Evolutionary conservation across 2,888 invertebrate species (phyloP).

Genomic region (Rutpela maculata): DNA sequence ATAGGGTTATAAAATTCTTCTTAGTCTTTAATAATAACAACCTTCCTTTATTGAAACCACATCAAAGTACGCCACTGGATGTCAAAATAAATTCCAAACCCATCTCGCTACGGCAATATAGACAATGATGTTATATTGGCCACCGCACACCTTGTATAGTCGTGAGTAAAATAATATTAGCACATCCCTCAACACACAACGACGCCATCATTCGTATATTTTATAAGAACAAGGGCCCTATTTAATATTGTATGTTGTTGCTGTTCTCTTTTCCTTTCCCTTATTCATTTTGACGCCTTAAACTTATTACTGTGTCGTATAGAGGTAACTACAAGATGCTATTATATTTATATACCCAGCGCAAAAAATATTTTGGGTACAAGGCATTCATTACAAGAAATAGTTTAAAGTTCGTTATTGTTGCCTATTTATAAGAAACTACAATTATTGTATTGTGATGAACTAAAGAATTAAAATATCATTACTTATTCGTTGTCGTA

Average conservation of each 20-base stretch:
- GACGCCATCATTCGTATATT: conserved; percentile 45
- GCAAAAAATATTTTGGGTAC: neutral
- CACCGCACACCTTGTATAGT: conserved; percentile 68
- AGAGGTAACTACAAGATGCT: conserved; percentile 53
- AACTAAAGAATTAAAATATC: too few relatives aligned
- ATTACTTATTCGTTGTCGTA: too few relatives aligned
- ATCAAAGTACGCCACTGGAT: conserved; percentile 50
- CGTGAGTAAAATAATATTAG: conserved; percentile 71
- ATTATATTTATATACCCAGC: conserved; percentile 13
- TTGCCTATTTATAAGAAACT: too few relatives aligned
- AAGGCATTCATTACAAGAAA: too few relatives aligned
- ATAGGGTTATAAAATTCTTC: too few relatives aligned
- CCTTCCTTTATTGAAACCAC: neutral
- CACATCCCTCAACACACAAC: conserved; percentile 56
- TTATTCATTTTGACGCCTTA: conserved; percentile 67
- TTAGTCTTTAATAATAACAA: too few relatives aligned
- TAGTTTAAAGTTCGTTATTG: too few relatives aligned
- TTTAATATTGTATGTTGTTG: conserved; percentile 65
- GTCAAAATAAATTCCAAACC: conserved; percentile 66
- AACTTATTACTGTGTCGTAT: conserved; percentile 65
- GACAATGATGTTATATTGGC: conserved; percentile 70
- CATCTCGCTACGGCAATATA: conserved; percentile 67
- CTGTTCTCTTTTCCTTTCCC: conserved; percentile 60
- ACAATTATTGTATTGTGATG: too few relatives aligned
- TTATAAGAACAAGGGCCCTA: conserved; percentile 51